Conservation (phyloP, 2,113 vertebrate species). For the Diphyllodes magnificus region DNA sequence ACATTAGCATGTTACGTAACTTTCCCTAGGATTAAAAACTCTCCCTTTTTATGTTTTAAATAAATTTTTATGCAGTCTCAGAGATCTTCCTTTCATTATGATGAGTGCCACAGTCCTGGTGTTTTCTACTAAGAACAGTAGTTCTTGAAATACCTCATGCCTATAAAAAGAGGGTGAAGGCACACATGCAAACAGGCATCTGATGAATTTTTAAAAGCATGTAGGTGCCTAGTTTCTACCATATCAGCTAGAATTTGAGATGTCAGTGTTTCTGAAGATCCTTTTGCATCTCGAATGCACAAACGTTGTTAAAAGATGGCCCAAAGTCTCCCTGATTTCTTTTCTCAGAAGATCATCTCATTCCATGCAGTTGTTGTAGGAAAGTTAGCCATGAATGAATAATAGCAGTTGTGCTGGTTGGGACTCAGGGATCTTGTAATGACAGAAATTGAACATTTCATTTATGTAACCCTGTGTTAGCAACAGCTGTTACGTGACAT, state of each 20-base stretch:
- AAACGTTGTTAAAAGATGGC: neutral
- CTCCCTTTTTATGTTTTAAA: neutral
- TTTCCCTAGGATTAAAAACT: neutral
- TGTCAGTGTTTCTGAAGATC: neutral
- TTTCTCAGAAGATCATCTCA: neutral
- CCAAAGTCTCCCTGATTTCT: neutral
- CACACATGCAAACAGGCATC: neutral
- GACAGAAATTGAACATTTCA: constrained; percentile 16
- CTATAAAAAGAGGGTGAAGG: neutral
- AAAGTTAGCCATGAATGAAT: neutral
- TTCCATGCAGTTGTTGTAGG: neutral
- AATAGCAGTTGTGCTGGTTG: neutral
- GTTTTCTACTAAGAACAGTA: neutral
- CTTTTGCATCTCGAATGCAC: neutral
- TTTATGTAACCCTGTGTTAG: constrained; percentile 36
- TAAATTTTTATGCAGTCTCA: neutral
- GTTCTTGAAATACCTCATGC: neutral
- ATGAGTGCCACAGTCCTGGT: neutral
- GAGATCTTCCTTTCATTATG: neutral
- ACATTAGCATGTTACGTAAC: neutral
- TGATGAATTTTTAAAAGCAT: neutral
- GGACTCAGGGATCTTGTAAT: neutral
- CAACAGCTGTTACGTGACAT: constrained; percentile 11
- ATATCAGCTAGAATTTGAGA: neutral
- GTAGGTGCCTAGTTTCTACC: neutral